Evolutionary conservation across 2,113 vertebrate species (phyloP).

Genomic region (Neogobius melanostomus): DNA sequence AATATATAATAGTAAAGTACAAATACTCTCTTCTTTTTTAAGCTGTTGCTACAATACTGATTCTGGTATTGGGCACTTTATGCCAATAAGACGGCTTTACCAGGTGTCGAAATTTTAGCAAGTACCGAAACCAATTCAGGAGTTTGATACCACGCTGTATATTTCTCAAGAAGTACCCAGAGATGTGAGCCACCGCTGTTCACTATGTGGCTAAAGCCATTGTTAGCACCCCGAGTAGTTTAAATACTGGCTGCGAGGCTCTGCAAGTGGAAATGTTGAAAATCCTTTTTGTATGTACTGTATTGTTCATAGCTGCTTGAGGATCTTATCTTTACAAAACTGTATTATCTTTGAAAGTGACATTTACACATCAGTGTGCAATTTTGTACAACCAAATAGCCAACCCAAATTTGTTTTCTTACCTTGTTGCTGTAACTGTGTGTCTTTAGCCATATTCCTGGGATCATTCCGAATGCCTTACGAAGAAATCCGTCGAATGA

Average conservation of each 20-base stretch:
- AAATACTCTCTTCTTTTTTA: neutral
- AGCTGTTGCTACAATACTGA: too few relatives aligned
- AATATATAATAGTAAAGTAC: neutral
- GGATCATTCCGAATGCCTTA: constrained; percentile 95
- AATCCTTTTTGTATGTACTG: constrained; percentile 9
- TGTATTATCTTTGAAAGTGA: constrained; percentile 15
- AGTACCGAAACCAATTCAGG: too few relatives aligned
- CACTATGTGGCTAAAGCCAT: too few relatives aligned
- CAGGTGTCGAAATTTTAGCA: too few relatives aligned
- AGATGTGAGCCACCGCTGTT: too few relatives aligned
- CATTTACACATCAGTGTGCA: constrained; percentile 14
- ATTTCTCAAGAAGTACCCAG: too few relatives aligned
- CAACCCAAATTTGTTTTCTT: neutral
- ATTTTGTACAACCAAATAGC: constrained; percentile 9
- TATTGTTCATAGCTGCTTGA: constrained; percentile 12
- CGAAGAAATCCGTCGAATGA: constrained; percentile 89
- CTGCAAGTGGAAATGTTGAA: constrained; percentile 3
- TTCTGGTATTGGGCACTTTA: too few relatives aligned
- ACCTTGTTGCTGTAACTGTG: neutral
- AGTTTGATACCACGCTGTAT: too few relatives aligned
- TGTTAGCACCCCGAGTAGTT: too few relatives aligned
- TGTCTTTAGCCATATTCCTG: constrained; percentile 88
- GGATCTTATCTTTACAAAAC: constrained; percentile 22
- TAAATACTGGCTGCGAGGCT: too few relatives aligned
- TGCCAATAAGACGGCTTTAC: too few relatives aligned